These are phyloP conservation scores for Megalonaias nervosa DNA, from an alignment of 1,140 invertebrate genomes.

Conservation along the genomic window DNA sequence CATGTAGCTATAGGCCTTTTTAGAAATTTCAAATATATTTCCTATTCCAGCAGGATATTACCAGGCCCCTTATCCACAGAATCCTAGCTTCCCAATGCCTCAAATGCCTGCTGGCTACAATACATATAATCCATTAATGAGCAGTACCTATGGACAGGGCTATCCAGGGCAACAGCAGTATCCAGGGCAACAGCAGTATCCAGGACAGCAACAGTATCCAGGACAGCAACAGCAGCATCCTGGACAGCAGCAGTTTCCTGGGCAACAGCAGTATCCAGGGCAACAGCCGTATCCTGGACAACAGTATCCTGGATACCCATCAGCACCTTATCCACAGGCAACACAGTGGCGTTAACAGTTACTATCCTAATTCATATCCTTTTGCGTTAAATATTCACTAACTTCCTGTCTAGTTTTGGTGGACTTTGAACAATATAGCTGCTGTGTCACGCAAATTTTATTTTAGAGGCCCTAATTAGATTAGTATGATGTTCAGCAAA, in stretches of 20 bases:
- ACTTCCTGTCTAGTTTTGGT: too few relatives aligned
- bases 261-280: not conserved
- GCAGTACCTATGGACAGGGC: conserved; percentile 23
- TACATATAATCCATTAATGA: conserved; percentile 33
- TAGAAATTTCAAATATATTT: too few relatives aligned
- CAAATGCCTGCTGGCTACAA: conserved; percentile 33
- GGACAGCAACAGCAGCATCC: conserved; percentile 6
- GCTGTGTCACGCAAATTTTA: too few relatives aligned
- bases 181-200: not conserved
- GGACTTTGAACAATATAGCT: too few relatives aligned
- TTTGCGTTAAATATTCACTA: too few relatives aligned
- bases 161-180: not conserved
- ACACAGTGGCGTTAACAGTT: conserved; percentile 23
- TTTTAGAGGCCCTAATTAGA: too few relatives aligned
- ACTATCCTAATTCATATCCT: too few relatives aligned
- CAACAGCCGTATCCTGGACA: conserved; percentile 14
- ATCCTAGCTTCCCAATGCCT: conserved; percentile 14
- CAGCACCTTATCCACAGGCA: conserved; percentile 11
- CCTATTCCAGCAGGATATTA: not conserved
- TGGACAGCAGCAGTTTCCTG: conserved; percentile 7
- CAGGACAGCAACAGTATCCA: conserved; percentile 18
- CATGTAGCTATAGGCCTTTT: too few relatives aligned
- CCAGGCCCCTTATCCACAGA: conserved; percentile 7
- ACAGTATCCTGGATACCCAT: conserved; percentile 25
- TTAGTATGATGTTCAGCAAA: too few relatives aligned